Evolutionary conservation across 2,113 vertebrate species (phyloP), one percentile per base, ranked within the genome.

Genomic region (Spheniscus mendiculus): DNA sequence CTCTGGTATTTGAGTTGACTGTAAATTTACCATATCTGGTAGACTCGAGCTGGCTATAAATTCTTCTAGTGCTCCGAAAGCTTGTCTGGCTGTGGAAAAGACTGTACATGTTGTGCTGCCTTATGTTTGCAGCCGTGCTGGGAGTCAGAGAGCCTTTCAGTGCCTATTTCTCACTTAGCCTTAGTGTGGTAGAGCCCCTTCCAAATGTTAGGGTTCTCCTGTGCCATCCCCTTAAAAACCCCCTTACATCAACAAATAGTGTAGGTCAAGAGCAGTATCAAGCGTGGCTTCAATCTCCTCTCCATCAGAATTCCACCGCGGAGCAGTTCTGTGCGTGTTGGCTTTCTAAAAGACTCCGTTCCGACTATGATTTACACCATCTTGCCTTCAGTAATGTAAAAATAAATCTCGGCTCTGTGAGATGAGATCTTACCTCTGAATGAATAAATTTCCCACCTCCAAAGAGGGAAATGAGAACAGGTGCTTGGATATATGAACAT

Each of bases 1-100:
- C 69, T 95, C 85, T 90, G 44, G 58, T 81, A 73, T 81, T 94
- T 49, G 30, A 89, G 63, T 32, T 67, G 58, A 21, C 81, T 91
- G 53, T 94, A 93, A 94, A 97, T 96, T 91, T 76, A 72, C 67
- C 53, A 20, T 79, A 89, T 89, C 67, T 93, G 78, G 91, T 93
- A 84, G 69, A 61, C 63, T 84, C 5, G 8, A 90, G 40, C 34
- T 78, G 65, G 36, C 69, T 67, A 15, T 93, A 93, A 93, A 92
- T 93, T 92, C 49, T 93, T 87, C 15, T 25, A 65, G 63, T 52
- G 30, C 23, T 91, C 58, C 36, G 65, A 47, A 63, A 81, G 40
- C 63, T 93, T 87, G 85, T 12, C 77, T 87, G 40, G 26, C 73
- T 69, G 34, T 73, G 65, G 73, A 73, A 84, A 44, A 84, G 53